Conservation (phyloP, 1,140 invertebrate species). For the Drosophila truncata region DNA sequence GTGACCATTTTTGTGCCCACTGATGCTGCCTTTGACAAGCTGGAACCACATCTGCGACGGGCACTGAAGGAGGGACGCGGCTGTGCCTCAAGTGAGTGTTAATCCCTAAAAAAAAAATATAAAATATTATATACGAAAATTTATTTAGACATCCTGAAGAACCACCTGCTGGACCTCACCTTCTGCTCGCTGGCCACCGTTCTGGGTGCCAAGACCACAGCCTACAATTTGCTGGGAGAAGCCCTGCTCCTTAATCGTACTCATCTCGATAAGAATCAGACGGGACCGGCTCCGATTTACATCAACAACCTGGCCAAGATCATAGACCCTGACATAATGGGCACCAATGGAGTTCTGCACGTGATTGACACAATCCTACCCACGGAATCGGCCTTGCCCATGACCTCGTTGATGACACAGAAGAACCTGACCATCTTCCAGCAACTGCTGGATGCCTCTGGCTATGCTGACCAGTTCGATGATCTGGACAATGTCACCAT, state of each 20-base stretch:
- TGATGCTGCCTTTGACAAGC: slow-evolving; percentile 88
- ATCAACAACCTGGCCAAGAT: slow-evolving; percentile 86
- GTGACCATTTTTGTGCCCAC: slow-evolving; percentile 89
- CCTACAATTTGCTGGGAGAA: slow-evolving; percentile 87
- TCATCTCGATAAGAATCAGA: slow-evolving; percentile 45
- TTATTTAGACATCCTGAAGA: slow-evolving; percentile 87
- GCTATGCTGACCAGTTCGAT: slow-evolving; percentile 87
- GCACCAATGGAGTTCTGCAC: slow-evolving; percentile 90
- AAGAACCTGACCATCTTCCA: slow-evolving; percentile 86
- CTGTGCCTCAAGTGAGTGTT: slow-evolving; percentile 86
- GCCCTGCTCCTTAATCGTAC: slow-evolving; percentile 86
- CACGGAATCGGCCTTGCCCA: slow-evolving; percentile 86
- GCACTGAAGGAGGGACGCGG: slow-evolving; percentile 85
- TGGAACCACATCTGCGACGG: slow-evolving; percentile 84
- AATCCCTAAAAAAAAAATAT: too few species aligned
- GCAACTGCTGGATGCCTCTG: slow-evolving; percentile 86
- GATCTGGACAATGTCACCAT: slow-evolving; percentile 88
- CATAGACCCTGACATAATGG: slow-evolving; percentile 86
- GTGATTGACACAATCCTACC: slow-evolving; percentile 89
- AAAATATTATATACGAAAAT: too few species aligned
- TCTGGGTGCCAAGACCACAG: slow-evolving; percentile 86
- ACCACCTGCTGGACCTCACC: slow-evolving; percentile 89
- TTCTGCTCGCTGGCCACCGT: slow-evolving; percentile 88
- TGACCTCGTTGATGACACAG: slow-evolving; percentile 85
- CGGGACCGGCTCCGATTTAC: slow-evolving; percentile 64